Evolutionary conservation across 2,888 invertebrate genomes (phyloP), one percentile per base, ranked within the genome.

Genomic region (Clunio marinus): DNA sequence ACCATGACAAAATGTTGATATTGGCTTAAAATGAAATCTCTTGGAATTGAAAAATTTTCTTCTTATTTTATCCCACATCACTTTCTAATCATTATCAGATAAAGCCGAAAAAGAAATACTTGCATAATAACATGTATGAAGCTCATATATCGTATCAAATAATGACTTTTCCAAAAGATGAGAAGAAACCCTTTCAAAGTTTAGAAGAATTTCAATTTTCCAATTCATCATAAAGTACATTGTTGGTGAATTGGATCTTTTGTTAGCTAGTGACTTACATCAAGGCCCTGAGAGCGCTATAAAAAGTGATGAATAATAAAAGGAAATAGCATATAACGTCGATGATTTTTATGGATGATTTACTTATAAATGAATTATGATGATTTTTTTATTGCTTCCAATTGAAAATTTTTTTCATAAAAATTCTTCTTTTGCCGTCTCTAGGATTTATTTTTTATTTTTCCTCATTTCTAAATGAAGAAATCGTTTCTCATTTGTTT

Each of bases 271-370:
- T n/a, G 51, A 8, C 22, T 57, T 13, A 20, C 15, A 55, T 57
- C 57, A n/a, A 4, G 17, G 8, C 57, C 7, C 25, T 57, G 2
- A 20, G 25, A 13, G 27, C 25, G 57, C 4, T 27, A 27, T n/a
- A 63, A 63, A 63, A 46, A 10, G 32, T 41, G 63, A 63, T 63
- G 63, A 63, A 63, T 63, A 63, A 63, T 63, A 45, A 63, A 60
- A 35, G 41, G 41, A n/a, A 41, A 22, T 20, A 32, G 32, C 4
- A 32, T 15, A 27, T 57, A 25, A 57, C 27, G 27, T 57, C 57
- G 62, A 62, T 62, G 63, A 63, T 37, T 63, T 63, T 63, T 63
- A 63, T 63, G 63, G 63, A 63, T 45, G 63, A 63, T 63, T 63
- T 63, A 63, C 41, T 63, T 63, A 45, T 63, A 63, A 63, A 63